Base-by-base conservation (phyloP, 2,888 invertebrate species). In the Polietes domitor region DNA sequence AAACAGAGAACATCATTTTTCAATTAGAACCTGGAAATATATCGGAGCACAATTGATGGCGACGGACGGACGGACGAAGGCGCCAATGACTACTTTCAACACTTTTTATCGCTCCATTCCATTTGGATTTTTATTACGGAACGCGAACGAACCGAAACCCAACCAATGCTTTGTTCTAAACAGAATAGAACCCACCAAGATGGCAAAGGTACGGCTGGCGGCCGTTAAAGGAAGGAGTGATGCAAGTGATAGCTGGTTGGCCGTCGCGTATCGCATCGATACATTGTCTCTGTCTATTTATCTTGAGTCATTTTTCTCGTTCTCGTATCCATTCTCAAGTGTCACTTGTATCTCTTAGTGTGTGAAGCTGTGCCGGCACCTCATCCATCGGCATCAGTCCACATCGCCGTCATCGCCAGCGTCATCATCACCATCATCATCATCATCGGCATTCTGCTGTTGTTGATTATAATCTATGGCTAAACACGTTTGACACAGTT, bases 401-500 rank as follows among this genome's bases (percentile, higher is more conserved):
- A 65, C n/a, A n/a, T n/a, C n/a, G n/a, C 17, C 24, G 41, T 19
- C 47, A 47, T n/a, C 43, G n/a, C 24, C 63, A 50, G 17, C 58
- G 24, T 61, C 68, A 68, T 68, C 43, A 15, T 21, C 43, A 15
- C n/a, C 28, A 68, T 68, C n/a, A 6, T 43, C 68, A 41, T 19
- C 41, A 9, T 17, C 41, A 68, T 68, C 41, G 12, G 50, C 17
- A 55, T 28, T 68, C 19, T 21, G 41, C 72, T 15, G 47, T 71
- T 77, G 70, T 47, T 41, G 71, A 78, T 80, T 77, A 72, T 72
- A 75, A 83, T 83, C 77, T 75, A 26, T 72, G 65, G 53, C 75
- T 75, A 63, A 83, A 80, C 83, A 83, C 83, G 80, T 80, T 83
- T 78, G 83, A 78, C 83, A 80, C 58, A 83, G 65, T 77, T 80